Evolutionary conservation across 2,797 vertebrate species (phyloP).

Genomic region (Platyrinchus mystaceus): DNA sequence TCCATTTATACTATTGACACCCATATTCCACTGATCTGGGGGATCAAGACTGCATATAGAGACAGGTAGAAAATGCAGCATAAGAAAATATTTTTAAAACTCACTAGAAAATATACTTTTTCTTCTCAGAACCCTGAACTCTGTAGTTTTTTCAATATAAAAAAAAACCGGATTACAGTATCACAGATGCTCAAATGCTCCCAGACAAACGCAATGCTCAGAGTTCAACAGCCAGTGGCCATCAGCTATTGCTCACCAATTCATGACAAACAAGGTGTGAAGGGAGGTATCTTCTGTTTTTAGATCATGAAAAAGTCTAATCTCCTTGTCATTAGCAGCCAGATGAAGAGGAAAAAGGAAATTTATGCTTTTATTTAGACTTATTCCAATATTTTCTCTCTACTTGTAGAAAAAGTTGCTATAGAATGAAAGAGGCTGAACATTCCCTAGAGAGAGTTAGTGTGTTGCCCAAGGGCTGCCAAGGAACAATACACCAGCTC

Average conservation of each 20-base stretch:
- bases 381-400: slow-evolving; percentile 11
- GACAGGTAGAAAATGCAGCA: neutral
- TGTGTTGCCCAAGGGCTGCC: neutral
- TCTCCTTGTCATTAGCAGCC: neutral
- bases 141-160: neutral
- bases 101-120: neutral
- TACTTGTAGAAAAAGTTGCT: slow-evolving; percentile 8
- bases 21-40: neutral
- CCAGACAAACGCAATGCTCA: neutral
- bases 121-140: neutral
- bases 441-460: neutral
- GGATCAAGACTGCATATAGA: neutral
- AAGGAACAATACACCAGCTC: slow-evolving; percentile 23
- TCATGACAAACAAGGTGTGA: neutral
- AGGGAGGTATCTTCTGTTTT: neutral
- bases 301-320: neutral
- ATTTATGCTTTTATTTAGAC: slow-evolving; percentile 14
- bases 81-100: neutral
- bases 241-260: neutral
- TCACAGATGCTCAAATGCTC: neutral
- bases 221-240: neutral
- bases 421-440: neutral
- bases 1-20: neutral
- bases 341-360: slow-evolving; percentile 7
- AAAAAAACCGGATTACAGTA: neutral